Conservation (phyloP, 2,888 invertebrate genomes). For the Hoplodrina ambigua region DNA sequence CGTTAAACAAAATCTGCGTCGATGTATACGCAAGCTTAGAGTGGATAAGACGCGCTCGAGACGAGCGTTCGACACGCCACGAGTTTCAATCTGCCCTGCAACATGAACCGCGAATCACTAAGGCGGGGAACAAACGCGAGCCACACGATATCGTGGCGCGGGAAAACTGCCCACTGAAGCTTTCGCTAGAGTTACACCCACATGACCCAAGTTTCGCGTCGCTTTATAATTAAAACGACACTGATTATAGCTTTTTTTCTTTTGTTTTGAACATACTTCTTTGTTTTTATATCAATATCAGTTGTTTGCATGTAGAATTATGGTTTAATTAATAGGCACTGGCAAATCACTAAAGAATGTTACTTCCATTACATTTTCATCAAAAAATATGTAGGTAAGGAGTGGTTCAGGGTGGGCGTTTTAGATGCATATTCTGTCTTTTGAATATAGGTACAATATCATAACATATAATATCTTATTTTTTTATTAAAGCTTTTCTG, state of each 20-base stretch:
- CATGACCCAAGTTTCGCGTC: neutral
- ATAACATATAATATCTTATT: too few relatives aligned
- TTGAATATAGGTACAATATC: too few relatives aligned
- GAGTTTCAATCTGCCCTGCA: constrained; percentile 58
- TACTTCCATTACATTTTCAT: constrained; percentile 23
- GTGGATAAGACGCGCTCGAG: constrained; percentile 47
- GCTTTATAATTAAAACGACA: constrained; percentile 9
- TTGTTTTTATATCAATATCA: neutral
- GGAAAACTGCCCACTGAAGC: constrained; percentile 37
- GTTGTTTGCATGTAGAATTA: neutral
- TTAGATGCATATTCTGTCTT: too few relatives aligned
- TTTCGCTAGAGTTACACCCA: constrained; percentile 23
- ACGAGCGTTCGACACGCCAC: constrained; percentile 67
- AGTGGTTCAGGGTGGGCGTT: too few relatives aligned
- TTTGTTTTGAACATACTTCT: neutral
- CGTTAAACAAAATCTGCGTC: neutral
- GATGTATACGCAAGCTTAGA: constrained; percentile 27
- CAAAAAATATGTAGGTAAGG: constrained; percentile 12
- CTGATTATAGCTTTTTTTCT: neutral
- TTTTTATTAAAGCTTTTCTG: neutral
- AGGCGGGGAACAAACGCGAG: constrained; percentile 41
- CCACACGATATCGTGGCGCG: constrained; percentile 10
- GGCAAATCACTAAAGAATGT: too few relatives aligned
- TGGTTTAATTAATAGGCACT: neutral
- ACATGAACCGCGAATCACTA: constrained; percentile 48